These are phyloP conservation scores for Agrochola macilenta DNA, from an alignment of 2,888 invertebrate genomes.

Conservation along the genomic window DNA sequence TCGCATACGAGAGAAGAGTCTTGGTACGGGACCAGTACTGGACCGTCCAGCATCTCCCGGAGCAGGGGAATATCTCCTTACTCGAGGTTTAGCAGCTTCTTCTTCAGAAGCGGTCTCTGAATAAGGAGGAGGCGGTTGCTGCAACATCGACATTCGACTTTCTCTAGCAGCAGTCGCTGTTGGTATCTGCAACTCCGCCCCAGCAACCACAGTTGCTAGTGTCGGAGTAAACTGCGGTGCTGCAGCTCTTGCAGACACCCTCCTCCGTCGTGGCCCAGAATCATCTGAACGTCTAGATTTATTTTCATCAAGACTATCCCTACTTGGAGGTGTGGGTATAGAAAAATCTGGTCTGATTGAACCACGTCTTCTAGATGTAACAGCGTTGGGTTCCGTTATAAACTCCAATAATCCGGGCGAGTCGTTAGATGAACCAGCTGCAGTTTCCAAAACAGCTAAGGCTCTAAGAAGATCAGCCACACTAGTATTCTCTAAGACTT, in stretches of 20 bases:
- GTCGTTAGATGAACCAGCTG: slow-evolving; percentile 69
- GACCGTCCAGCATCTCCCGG: slow-evolving; percentile 80
- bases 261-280: slow-evolving; percentile 80
- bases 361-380: slow-evolving; percentile 78
- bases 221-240: slow-evolving; percentile 87
- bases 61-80: slow-evolving; percentile 86
- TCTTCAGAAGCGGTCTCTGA: slow-evolving; percentile 78
- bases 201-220: slow-evolving; percentile 86
- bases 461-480: slow-evolving; percentile 95
- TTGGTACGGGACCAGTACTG: slow-evolving; percentile 83
- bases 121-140: slow-evolving; percentile 87
- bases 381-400: slow-evolving; percentile 70
- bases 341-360: slow-evolving; percentile 83
- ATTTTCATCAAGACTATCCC: slow-evolving; percentile 76
- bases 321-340: slow-evolving; percentile 74
- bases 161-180: slow-evolving; percentile 86
- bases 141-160: slow-evolving; percentile 85
- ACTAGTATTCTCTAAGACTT: slow-evolving; percentile 95
- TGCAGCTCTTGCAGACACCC: slow-evolving; percentile 85
- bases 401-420: slow-evolving; percentile 78
- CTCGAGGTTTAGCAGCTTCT: slow-evolving; percentile 77
- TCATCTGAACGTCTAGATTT: slow-evolving; percentile 62
- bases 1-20: slow-evolving; percentile 85
- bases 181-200: slow-evolving; percentile 83
- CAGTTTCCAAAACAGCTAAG: slow-evolving; percentile 92